These are phyloP conservation scores for Ganaspis sp. DNA, from an alignment of 1,140 invertebrate species.

Conservation along the genomic window DNA sequence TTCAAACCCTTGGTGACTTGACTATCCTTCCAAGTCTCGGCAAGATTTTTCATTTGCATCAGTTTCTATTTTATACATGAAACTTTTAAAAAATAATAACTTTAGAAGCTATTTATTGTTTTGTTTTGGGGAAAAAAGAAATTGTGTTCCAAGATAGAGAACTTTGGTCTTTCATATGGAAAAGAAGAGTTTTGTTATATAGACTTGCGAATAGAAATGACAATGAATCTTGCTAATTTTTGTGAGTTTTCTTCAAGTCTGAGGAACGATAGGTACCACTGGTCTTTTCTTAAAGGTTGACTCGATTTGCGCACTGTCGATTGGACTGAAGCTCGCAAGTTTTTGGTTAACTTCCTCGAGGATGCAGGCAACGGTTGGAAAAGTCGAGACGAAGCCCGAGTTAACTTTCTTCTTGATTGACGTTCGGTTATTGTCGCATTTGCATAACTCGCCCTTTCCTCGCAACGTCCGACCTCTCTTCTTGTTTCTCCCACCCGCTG, in stretches of 20 bases:
- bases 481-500: constrained; percentile 34
- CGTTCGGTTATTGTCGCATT: constrained; percentile 74
- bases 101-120: too few species aligned
- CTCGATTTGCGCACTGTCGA: constrained; percentile 9
- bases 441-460: constrained; percentile 67
- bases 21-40: neutral
- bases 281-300: neutral
- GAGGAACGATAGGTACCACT: neutral
- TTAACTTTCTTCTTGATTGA: constrained; percentile 73
- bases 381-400: constrained; percentile 54
- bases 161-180: neutral
- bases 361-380: constrained; percentile 47
- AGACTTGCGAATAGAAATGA: neutral
- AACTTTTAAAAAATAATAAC: too few species aligned
- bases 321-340: constrained; percentile 7
- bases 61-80: neutral
- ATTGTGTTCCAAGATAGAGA: neutral
- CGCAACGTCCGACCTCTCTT: constrained; percentile 32
- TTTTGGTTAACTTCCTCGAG: constrained; percentile 18
- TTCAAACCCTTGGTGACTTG: neutral
- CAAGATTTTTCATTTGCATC: neutral
- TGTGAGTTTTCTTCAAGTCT: neutral
- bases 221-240: neutral
- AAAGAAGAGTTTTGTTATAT: neutral
- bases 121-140: too few species aligned